These are phyloP conservation scores for Halotydeus destructor DNA, from an alignment of 1,140 invertebrate genomes.

Conservation along the genomic window DNA sequence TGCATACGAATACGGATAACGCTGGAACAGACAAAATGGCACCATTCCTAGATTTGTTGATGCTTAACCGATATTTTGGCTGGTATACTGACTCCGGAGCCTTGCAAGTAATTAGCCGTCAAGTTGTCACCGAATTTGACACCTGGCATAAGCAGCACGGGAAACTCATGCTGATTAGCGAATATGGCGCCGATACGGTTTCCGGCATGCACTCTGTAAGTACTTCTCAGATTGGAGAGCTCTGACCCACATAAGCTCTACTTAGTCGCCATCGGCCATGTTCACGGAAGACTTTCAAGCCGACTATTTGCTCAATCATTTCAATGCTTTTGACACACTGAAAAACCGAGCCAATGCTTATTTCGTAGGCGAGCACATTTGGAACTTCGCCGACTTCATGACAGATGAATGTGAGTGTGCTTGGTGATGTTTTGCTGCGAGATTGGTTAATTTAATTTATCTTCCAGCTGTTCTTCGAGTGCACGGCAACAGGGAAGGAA, in stretches of 20 bases:
- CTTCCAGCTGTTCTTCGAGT: constrained; percentile 35
- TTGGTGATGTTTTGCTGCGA: too few relatives aligned
- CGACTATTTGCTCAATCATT: constrained; percentile 57
- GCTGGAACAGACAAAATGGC: constrained; percentile 35
- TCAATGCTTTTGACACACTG: constrained; percentile 70
- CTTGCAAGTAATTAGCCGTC: constrained; percentile 43
- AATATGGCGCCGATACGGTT: constrained; percentile 86
- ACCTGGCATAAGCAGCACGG: constrained; percentile 44
- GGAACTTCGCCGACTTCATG: constrained; percentile 72
- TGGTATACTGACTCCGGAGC: constrained; percentile 76
- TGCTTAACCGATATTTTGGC: constrained; percentile 79
- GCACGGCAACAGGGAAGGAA: constrained; percentile 67
- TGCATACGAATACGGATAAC: constrained; percentile 27
- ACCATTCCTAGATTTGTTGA: constrained; percentile 62
- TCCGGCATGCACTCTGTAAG: constrained; percentile 53
- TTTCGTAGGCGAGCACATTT: constrained; percentile 88
- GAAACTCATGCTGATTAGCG: constrained; percentile 77
- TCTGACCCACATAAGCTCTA: not conserved
- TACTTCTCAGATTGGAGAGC: constrained; percentile 23
- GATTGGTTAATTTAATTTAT: too few relatives aligned
- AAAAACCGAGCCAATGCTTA: constrained; percentile 34
- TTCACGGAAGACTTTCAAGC: constrained; percentile 91
- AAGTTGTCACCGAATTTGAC: constrained; percentile 52
- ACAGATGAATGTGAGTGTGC: constrained; percentile 34
- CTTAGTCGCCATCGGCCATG: constrained; percentile 48